Percentiles rank a stretch among this genome's conserved stretches.
These are phyloP conservation scores for Characodon lateralis DNA, from an alignment of 2,797 vertebrate species.

Conservation along the genomic window DNA sequence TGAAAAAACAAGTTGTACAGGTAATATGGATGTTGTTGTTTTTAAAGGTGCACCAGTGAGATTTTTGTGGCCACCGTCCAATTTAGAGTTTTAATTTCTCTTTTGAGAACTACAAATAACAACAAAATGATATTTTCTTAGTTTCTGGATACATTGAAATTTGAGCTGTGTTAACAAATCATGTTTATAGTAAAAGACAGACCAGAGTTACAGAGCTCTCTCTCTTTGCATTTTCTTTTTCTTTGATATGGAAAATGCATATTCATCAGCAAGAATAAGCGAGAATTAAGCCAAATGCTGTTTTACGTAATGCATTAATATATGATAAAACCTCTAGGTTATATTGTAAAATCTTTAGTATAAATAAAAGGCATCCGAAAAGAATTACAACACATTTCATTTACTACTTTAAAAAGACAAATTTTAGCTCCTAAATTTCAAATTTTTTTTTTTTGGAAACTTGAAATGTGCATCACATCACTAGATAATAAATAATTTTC, in stretches of 20 bases:
- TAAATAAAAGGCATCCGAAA: no score
- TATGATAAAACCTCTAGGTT: no score
- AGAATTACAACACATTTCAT: no score
- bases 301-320: no score
- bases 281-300: no score
- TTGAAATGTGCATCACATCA: no score
- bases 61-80: not conserved
- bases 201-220: not conserved
- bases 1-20: not conserved
- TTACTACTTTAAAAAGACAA: no score
- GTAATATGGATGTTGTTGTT: no score
- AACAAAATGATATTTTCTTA: not conserved
- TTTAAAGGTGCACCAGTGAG: not conserved
- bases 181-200: not conserved
- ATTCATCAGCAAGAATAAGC: not conserved
- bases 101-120: not conserved
- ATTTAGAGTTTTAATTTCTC: not conserved
- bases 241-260: not conserved
- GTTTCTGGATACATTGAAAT: not conserved
- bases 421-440: no score
- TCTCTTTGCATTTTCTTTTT: not conserved
- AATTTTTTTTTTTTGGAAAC: no score
- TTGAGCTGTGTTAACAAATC: not conserved
- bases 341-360: no score
- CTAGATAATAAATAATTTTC: no score